Evolutionary conservation across 2,888 invertebrate species (phyloP), one percentile per base, ranked within the genome.

Genomic region (Gerosis bhagava): DNA sequence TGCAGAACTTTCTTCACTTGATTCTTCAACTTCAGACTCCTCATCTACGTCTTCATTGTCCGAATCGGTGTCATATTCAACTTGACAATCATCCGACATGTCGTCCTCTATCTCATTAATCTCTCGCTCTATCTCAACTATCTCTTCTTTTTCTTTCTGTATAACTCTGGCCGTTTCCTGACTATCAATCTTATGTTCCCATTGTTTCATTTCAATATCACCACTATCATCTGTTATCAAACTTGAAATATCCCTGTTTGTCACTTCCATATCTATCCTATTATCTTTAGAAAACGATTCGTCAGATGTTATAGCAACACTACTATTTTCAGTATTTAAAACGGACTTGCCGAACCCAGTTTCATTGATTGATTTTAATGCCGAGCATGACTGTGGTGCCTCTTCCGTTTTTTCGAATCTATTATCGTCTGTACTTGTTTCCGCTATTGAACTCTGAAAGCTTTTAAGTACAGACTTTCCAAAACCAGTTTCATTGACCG

Each of bases 121-220:
- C 54, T 86, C 86, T n/a, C 83, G 63, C 45, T 82, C 82, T 34
- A 88, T 84, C 54, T 87, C 87, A 2, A 79, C 83, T 36, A 87
- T 83, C 44, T 63, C 73, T 43, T 80, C 73, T 50, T 78, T 87
- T 52, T 86, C 81, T 51, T 76, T 83, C 51, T 77, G 79, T 49
- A 77, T 78, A 1, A 69, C 75, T 11, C 67, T 70, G 3, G 67
- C 68, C 4, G 60, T 53, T n/a, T 56, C 59, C 31, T 59, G 53
- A 19, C 41, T 55, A 13, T 56, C 54, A 5, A 51, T 43, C 43
- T 50, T 50, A 3, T 24, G 44, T 10, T 48, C 37, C 53, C 51
- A 45, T 13, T 47, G 40, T 50, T 67, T 71, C 52, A 73, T 66
- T 26, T 82, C 77, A 1, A 67, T 60, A 52, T 87, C n/a, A n/a